A percentile compares a stretch with the other conserved stretches of the same genome.
phyloP scores from a whole-genome alignment of 2,113 vertebrate genomes.

The Piaya cayana region DNA sequence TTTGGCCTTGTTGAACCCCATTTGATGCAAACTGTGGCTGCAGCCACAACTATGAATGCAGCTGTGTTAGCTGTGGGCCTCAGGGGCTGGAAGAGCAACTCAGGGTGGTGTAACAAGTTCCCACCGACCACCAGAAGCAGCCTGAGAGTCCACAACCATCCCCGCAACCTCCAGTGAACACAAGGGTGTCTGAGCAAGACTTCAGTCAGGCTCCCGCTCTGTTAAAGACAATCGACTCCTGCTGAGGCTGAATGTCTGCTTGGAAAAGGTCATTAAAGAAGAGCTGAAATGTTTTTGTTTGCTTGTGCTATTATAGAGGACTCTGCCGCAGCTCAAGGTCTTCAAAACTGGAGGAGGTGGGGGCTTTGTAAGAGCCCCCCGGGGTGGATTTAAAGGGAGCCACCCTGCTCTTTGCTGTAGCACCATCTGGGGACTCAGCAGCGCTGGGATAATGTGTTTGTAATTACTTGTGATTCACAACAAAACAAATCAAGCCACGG shows the following conservation, averaged over 20 bases:
- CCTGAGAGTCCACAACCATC: not conserved
- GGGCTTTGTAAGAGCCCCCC: not conserved
- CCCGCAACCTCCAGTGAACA: not conserved
- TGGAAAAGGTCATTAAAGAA: not conserved
- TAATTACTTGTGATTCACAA: not conserved
- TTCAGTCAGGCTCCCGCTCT: not conserved
- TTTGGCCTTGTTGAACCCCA: too few species aligned
- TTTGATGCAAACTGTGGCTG: not conserved
- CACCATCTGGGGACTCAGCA: not conserved
- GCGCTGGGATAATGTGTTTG: not conserved
- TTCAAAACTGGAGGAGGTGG: not conserved
- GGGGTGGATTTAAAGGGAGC: not conserved
- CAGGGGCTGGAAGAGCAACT: not conserved
- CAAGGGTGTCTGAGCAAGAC: rapidly evolving
- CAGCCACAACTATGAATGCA: not conserved
- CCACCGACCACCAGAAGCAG: not conserved
- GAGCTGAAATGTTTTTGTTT: not conserved
- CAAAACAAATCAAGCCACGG: not conserved
- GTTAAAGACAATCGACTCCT: not conserved
- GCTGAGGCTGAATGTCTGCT: not conserved
- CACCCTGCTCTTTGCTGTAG: not conserved
- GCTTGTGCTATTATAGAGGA: not conserved
- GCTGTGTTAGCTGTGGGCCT: not conserved
- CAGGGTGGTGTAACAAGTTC: not conserved
- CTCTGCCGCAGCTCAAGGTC: not conserved